phyloP scores from a whole-genome alignment of 1,140 invertebrate species.

The Aplysia californica region DNA sequence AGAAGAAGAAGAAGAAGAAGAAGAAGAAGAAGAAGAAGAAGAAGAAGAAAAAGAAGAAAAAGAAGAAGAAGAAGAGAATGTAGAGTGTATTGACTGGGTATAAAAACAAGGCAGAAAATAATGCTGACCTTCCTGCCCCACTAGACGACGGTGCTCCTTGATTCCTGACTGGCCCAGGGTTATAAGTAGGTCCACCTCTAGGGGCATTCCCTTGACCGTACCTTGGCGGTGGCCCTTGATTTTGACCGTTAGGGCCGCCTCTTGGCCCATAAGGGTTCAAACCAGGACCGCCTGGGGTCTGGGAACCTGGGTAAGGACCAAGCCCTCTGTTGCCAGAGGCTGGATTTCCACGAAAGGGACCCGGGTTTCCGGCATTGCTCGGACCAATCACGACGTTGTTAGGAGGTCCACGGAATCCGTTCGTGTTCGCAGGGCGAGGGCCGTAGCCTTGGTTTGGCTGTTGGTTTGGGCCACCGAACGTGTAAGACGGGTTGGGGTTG shows the following conservation, averaged over 20 bases:
- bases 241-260: not conserved
- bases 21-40: no score
- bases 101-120: no score
- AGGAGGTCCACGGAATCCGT: not conserved
- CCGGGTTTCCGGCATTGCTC: not conserved
- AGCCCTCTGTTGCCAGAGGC: not conserved
- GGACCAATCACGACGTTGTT: not conserved
- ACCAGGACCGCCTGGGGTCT: not conserved
- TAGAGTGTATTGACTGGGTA: no score
- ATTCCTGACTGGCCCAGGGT: not conserved
- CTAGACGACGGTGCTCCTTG: no score
- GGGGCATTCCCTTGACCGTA: not conserved
- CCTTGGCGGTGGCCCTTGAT: not conserved
- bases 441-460: not conserved
- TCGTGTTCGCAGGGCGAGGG: not conserved
- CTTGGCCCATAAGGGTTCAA: no score
- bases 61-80: no score
- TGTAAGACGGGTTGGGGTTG: not conserved
- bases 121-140: no score
- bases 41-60: no score
- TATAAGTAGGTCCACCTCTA: not conserved
- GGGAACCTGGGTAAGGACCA: not conserved
- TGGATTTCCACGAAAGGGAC: not conserved
- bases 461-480: no score
- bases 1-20: no score